Conservation (phyloP, 2,113 vertebrate genomes). For the Vulpes ferrilata region DNA sequence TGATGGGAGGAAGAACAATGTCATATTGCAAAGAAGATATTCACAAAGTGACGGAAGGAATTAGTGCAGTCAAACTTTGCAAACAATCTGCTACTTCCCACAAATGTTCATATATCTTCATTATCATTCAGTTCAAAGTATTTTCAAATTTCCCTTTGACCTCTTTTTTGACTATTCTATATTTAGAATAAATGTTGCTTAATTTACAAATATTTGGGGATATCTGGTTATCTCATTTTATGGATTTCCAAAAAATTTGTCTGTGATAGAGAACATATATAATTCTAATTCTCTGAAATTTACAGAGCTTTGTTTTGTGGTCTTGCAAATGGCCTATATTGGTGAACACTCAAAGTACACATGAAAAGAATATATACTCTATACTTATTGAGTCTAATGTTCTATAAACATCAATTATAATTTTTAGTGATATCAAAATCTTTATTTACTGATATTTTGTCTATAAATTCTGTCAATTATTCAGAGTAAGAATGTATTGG, state of each 20-base stretch:
- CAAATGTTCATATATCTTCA: not conserved
- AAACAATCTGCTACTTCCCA: not conserved
- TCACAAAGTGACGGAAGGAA: not conserved
- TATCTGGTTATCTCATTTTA: constrained; percentile 26
- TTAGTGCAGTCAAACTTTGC: not conserved
- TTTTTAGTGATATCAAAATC: not conserved
- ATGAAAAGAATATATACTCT: not conserved
- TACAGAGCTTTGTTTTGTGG: not conserved
- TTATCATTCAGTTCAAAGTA: not conserved
- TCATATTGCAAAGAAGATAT: not conserved
- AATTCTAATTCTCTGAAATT: not conserved
- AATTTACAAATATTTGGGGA: not conserved
- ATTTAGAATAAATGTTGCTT: not conserved
- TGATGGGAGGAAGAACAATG: not conserved
- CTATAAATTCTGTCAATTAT: not conserved
- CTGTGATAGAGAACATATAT: not conserved
- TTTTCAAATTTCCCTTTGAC: constrained; percentile 17
- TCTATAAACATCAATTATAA: not conserved
- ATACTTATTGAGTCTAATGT: not conserved
- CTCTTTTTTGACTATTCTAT: not conserved
- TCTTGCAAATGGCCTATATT: not conserved
- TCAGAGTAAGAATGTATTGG: not conserved
- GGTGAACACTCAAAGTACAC: not conserved
- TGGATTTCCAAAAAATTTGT: not conserved
- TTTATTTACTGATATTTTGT: not conserved